Base-by-base conservation (phyloP, 37 sponge, comb jelly and placozoan species). In the Bolinopsis microptera region DNA sequence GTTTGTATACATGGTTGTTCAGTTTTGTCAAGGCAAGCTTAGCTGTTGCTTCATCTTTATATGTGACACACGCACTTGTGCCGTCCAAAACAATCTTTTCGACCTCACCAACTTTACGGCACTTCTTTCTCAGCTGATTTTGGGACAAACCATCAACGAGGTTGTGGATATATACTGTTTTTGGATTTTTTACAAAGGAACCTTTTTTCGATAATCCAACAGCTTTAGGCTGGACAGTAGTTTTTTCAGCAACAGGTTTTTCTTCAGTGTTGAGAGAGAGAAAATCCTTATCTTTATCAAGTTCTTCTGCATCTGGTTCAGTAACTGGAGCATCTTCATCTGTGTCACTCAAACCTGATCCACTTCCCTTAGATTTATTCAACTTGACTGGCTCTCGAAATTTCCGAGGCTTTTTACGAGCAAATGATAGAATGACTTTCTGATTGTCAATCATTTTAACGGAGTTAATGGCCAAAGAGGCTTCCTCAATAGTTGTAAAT, bases 401-500 rank as follows among this genome's bases (percentile, higher is more conserved):
- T 77, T 77, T 77, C 21, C 80, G 1, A 22, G 80, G 35, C 35
- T 77, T 77, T 32, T 77, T 77, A 21, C 80, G 27, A 35, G 80
- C 80, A 77, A 21, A 77, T 3, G 33, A 32, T 33, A 77, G 80
- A 77, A 77, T 77, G 1, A 77, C 80, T 18, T 77, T 77, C 3
- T 77, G 28, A 32, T 36, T 32, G 22, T 18, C 35, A 35, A 77
- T 77, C 5, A 18, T 77, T 77, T 77, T 28, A 32, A 77, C 35
- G 33, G 80, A 1, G 32, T 34, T 77, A 35, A 77, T 77, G 33
- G 80, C 80, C 28, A 36, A 77, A 34, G 80, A 35, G 22, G 80
- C 80, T 32, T 77, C 80, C 16, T 77, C 80, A 77, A 77, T 77
- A 16, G 27, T 77, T 1, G 80, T 77, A 77, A 77, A 77, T 77